phyloP scores from a whole-genome alignment of 2,888 invertebrate genomes.

The Loripinus fragilis region DNA sequence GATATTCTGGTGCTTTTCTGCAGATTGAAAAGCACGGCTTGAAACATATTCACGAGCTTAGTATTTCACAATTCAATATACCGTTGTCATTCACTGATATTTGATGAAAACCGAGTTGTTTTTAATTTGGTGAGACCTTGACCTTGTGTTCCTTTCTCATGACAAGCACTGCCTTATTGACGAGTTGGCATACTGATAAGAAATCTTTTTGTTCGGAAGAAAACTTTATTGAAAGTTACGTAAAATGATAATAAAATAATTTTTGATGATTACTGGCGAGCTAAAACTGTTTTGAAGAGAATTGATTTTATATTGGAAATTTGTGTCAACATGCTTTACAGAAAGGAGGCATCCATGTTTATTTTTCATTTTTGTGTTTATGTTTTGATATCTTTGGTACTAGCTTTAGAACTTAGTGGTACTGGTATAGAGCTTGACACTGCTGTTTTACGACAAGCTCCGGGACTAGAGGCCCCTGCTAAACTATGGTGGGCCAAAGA shows the following conservation, averaged over 20 bases:
- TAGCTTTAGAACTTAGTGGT: background rate
- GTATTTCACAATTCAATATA: no score
- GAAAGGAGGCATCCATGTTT: background rate
- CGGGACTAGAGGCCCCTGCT: slow-evolving; percentile 68
- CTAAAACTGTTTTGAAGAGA: no score
- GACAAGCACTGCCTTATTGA: background rate
- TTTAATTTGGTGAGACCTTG: background rate
- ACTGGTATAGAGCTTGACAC: slow-evolving; percentile 36
- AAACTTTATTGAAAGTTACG: no score
- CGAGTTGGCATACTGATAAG: slow-evolving; percentile 13
- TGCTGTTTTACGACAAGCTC: slow-evolving; percentile 51
- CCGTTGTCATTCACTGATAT: background rate
- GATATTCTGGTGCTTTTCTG: no score
- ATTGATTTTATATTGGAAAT: no score
- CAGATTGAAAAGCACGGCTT: no score
- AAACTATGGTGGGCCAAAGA: slow-evolving; percentile 80
- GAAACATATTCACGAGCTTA: no score
- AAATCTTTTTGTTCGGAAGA: no score
- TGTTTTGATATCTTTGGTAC: background rate
- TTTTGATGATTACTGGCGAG: no score
- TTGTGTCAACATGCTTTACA: background rate
- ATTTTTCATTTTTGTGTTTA: background rate
- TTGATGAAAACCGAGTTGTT: background rate
- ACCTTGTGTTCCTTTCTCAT: background rate
- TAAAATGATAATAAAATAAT: no score